phyloP scores from a whole-genome alignment of 2,797 vertebrate species.

The Carduelis carduelis region DNA sequence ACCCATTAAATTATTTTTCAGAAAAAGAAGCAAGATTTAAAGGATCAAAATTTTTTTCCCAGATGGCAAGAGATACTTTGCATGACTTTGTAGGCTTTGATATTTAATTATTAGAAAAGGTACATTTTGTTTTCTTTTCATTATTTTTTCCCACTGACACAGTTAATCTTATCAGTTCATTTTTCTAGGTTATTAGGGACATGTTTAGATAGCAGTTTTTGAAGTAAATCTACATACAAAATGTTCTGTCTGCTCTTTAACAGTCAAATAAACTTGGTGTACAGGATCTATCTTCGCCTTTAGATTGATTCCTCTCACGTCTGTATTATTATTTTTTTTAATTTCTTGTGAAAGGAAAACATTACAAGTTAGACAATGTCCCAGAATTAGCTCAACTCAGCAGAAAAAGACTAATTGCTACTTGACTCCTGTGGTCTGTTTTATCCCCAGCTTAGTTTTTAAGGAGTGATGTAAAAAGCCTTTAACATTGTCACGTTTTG shows the following conservation, averaged over 20 bases:
- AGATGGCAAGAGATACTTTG: background rate
- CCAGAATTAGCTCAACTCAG: background rate
- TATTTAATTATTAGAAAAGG: constrained; percentile 1
- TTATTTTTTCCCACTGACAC: background rate
- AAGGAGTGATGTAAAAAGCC: background rate
- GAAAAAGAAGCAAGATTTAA: background rate
- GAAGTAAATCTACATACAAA: constrained; percentile 21
- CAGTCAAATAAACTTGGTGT: background rate
- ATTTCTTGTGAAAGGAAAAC: background rate
- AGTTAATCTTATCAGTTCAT: background rate
- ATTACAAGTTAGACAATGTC: background rate
- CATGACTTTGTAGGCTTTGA: background rate
- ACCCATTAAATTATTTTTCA: background rate
- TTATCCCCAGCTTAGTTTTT: background rate
- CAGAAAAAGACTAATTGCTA: background rate
- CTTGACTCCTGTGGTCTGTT: background rate
- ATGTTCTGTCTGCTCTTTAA: constrained; percentile 6
- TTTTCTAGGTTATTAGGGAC: background rate
- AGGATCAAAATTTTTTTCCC: background rate
- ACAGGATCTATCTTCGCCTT: background rate
- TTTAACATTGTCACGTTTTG: background rate
- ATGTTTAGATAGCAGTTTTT: constrained; percentile 15
- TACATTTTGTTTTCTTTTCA: constrained; percentile 3
- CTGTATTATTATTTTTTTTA: background rate
- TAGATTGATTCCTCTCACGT: background rate